These are phyloP conservation scores for Capitulum mitella DNA, from an alignment of 2,888 invertebrate genomes.

Conservation along the genomic window DNA sequence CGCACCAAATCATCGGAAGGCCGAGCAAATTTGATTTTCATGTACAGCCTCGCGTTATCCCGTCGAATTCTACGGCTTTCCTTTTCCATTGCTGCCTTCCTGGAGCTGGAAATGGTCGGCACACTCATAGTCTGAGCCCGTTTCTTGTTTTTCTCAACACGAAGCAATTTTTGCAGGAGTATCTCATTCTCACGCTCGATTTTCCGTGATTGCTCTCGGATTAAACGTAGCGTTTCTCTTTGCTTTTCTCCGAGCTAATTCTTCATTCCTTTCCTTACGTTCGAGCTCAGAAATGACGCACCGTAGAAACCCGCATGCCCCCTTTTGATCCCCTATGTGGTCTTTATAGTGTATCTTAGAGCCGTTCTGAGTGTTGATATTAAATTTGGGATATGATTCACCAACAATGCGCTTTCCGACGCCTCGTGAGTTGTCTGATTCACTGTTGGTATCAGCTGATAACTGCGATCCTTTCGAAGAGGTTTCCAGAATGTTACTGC, in stretches of 20 bases:
- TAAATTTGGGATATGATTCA: neutral
- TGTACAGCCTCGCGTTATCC: neutral
- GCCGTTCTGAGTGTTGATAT: neutral
- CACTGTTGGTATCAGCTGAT: neutral
- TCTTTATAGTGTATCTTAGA: neutral
- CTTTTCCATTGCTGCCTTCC: neutral
- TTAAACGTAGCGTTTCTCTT: neutral
- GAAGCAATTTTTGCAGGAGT: neutral
- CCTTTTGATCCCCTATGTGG: neutral
- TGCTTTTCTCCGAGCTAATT: neutral
- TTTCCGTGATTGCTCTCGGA: neutral
- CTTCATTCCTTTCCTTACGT: neutral
- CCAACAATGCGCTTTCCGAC: neutral
- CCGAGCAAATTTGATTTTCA: conserved; percentile 12
- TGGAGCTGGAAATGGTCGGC: neutral
- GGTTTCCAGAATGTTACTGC: neutral
- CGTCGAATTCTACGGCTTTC: neutral
- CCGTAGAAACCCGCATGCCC: neutral
- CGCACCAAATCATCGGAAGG: neutral
- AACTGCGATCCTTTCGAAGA: neutral
- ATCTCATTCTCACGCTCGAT: conserved; percentile 4
- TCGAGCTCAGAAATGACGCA: neutral
- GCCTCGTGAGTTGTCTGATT: neutral
- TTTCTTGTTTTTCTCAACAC: neutral
- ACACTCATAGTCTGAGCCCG: neutral